Percentiles rank a stretch among this genome's conserved stretches.
Conservation (phyloP, 1,140 invertebrate species). For the Trachymyrmex cornetzi region DNA sequence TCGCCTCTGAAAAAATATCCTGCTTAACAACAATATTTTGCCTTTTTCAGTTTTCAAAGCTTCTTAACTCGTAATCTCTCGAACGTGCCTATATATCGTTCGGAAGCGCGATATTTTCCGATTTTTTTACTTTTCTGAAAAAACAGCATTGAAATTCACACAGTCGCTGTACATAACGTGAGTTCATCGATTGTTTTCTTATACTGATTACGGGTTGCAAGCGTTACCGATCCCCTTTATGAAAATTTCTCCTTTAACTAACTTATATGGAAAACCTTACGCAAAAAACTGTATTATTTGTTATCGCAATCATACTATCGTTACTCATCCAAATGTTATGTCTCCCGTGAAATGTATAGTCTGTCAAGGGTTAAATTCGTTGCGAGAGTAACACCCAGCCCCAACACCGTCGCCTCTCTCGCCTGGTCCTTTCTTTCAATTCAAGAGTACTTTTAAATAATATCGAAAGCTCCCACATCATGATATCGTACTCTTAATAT, state of each 20-base stretch:
- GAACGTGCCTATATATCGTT: background rate
- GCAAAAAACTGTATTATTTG: background rate
- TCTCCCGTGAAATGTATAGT: background rate
- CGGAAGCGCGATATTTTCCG: slow-evolving; percentile 4
- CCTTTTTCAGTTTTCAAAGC: slow-evolving; percentile 18
- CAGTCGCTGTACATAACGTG: slow-evolving; percentile 32
- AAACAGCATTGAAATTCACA: slow-evolving; percentile 2
- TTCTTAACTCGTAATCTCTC: slow-evolving; percentile 47
- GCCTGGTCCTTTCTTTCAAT: background rate
- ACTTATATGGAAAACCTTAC: background rate
- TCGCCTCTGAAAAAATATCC: background rate
- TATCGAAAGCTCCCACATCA: background rate
- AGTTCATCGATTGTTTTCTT: slow-evolving; percentile 6
- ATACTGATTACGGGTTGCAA: slow-evolving; percentile 47
- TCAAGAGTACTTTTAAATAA: background rate
- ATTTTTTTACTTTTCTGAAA: background rate
- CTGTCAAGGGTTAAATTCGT: slow-evolving; percentile 41
- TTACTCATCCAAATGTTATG: slow-evolving; percentile 25
- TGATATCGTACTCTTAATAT: slow-evolving; percentile 27
- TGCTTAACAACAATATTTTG: slow-evolving; percentile 42
- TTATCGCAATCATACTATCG: slow-evolving; percentile 3
- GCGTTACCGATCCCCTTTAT: slow-evolving; percentile 3
- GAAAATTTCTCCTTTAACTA: slow-evolving; percentile 27
- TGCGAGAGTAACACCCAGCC: slow-evolving; percentile 43
- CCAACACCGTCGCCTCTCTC: slow-evolving; percentile 24